phyloP scores from a whole-genome alignment of 2,113 vertebrate genomes.

The Eurypyga helias region DNA sequence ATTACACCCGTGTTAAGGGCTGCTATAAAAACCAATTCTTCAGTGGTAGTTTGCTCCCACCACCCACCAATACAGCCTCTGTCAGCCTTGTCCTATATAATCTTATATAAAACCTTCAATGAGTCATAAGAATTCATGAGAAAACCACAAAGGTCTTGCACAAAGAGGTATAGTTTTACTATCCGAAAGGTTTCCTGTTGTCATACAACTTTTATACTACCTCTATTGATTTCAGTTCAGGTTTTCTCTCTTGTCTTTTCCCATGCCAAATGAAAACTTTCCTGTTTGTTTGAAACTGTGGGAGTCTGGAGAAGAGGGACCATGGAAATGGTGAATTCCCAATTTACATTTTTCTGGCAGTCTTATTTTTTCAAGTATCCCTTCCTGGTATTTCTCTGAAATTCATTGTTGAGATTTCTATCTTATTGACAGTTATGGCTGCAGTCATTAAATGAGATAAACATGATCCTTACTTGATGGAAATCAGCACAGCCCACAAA shows the following conservation, averaged over 20 bases:
- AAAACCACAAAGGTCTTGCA: neutral
- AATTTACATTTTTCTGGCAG: neutral
- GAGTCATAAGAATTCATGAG: neutral
- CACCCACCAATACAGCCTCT: neutral
- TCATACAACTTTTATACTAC: neutral
- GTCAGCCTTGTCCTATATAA: neutral
- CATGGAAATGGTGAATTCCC: neutral
- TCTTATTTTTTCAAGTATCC: neutral
- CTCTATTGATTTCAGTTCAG: neutral
- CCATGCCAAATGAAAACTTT: neutral
- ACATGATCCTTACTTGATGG: neutral
- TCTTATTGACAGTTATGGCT: neutral
- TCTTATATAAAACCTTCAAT: neutral
- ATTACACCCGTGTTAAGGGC: neutral
- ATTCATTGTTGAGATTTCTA: neutral
- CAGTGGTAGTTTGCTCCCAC: neutral
- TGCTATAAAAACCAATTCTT: neutral
- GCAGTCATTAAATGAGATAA: neutral
- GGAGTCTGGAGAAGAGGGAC: neutral
- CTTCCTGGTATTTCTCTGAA: neutral
- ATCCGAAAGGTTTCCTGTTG: accelerated
- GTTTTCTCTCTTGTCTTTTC: neutral
- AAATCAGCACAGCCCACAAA: neutral
- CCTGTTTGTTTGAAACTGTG: neutral
- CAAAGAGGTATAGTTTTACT: neutral